Evolutionary conservation across 2,797 vertebrate genomes (phyloP), one percentile per base, ranked within the genome.

Genomic region (Acanthornis magna): DNA sequence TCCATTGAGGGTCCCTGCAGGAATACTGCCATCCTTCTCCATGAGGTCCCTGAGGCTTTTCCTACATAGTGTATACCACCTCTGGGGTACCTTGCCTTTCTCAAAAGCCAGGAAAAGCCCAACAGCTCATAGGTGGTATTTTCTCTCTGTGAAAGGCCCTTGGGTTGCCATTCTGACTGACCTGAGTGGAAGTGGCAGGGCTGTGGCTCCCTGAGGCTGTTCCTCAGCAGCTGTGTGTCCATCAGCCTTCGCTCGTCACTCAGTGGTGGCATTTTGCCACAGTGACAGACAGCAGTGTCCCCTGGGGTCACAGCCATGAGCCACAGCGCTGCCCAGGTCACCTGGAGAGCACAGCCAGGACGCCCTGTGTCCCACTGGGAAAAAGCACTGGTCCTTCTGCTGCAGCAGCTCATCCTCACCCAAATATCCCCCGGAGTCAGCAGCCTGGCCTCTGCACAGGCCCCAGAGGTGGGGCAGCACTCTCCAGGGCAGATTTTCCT

Each of bases 341-440:
- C 19, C 3, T 7, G n/a, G 36, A 47, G 25, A 2, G 5, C 45
- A 38, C 32, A 40, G 17, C 30, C 50, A 43, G 66, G 26, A 22
- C 22, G 45, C 16, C 38, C 23, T 7, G 17, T n/a, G 16, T 67
- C 26, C 48, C 53, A 9, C 21, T 1, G 3, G 55, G 21, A 74
- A 27, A 43, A 25, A 27, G 30, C 5, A 2, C 16, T 7, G 4
- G 15, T 71, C 22, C 20, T 8, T 48, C 48, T 79, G 19, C 76
- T 3, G 4, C 20, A 38, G 47, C 2, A 2, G 32, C 65, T 72
- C 29, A 45, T 60, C 23, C 34, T 72, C 1, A 0, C 19, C 20
- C 32, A 22, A 34, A 17, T 0, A 0, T 5, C 43, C 2, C 0
- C 61, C 55, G 60, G 29, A 70, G 30, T 22, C 6, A 2, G 23